Percentiles rank a stretch among this genome's conserved stretches.
These are phyloP conservation scores for Apodemia arnacis DNA, from an alignment of 2,888 invertebrate species.

Conservation along the genomic window DNA sequence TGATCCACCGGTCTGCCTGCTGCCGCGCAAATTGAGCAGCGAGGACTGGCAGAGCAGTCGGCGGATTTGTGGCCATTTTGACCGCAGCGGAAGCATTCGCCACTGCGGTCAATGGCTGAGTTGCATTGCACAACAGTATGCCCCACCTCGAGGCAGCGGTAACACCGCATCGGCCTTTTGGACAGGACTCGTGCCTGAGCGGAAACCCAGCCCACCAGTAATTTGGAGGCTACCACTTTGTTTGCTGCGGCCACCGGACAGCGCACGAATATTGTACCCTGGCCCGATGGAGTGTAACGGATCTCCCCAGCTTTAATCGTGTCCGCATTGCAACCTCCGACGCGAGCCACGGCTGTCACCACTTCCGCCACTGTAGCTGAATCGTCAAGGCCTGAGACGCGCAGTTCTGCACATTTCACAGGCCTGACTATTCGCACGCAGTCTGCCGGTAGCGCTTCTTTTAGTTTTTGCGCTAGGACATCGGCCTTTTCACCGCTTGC, in stretches of 20 bases:
- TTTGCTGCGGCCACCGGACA: too few species aligned
- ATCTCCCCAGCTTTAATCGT: constrained; percentile 11
- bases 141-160: constrained; percentile 51
- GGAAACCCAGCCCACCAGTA: constrained; percentile 37
- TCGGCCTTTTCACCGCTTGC: constrained; percentile 47
- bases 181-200: constrained; percentile 30
- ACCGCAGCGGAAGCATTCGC: constrained; percentile 55
- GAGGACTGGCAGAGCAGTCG: constrained; percentile 18
- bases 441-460: constrained; percentile 22
- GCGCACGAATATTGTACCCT: not conserved
- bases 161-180: constrained; percentile 45
- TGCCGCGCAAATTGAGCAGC: constrained; percentile 32
- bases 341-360: not conserved
- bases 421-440: constrained; percentile 45
- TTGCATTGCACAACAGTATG: constrained; percentile 49
- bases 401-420: constrained; percentile 35
- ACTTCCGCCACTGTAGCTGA: constrained; percentile 30
- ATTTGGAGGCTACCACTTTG: not conserved
- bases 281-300: not conserved
- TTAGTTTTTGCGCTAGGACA: constrained; percentile 40
- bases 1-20: constrained; percentile 6
- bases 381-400: constrained; percentile 50
- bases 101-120: constrained; percentile 23
- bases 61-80: constrained; percentile 58
- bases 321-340: constrained; percentile 24